Conservation (phyloP, 2,797 vertebrate species). For the Leptodactylus fallax region DNA sequence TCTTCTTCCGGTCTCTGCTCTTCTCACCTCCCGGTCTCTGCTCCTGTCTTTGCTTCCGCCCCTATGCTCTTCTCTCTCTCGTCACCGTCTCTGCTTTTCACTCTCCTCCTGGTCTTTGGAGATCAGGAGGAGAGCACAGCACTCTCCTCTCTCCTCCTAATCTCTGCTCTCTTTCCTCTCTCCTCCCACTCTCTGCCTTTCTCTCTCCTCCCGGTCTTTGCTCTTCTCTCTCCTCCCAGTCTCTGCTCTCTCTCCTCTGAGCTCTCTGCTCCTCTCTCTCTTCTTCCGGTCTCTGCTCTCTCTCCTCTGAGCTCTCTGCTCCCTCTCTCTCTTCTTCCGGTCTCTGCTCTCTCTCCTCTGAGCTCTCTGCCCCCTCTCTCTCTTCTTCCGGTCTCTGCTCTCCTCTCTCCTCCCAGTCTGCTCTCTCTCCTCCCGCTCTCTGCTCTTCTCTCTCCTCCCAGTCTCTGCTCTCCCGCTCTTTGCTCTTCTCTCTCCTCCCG, state of each 20-base stretch:
- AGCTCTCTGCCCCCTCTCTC: too few relatives aligned
- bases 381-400: not conserved
- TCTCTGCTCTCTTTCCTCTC: not conserved
- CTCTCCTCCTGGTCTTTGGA: not conserved
- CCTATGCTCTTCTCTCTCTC: not conserved
- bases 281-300: not conserved
- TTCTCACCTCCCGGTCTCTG: not conserved
- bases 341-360: too few relatives aligned
- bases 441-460: not conserved
- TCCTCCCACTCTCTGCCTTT: not conserved
- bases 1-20: not conserved
- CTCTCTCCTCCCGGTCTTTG: not conserved
- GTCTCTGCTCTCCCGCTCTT: not conserved
- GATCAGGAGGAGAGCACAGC: too few relatives aligned
- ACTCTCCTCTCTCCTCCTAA: not conserved
- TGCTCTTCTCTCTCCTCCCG: not conserved
- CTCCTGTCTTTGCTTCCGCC: not conserved
- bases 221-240: not conserved
- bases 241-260: too few relatives aligned
- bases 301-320: too few relatives aligned
- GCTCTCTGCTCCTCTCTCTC: too few relatives aligned
- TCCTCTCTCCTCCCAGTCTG: not conserved
- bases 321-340: not conserved
- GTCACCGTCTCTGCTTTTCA: not conserved
- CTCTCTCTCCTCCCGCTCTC: not conserved